phyloP scores from a whole-genome alignment of 1,140 invertebrate species.

The Brachionus sp. region DNA sequence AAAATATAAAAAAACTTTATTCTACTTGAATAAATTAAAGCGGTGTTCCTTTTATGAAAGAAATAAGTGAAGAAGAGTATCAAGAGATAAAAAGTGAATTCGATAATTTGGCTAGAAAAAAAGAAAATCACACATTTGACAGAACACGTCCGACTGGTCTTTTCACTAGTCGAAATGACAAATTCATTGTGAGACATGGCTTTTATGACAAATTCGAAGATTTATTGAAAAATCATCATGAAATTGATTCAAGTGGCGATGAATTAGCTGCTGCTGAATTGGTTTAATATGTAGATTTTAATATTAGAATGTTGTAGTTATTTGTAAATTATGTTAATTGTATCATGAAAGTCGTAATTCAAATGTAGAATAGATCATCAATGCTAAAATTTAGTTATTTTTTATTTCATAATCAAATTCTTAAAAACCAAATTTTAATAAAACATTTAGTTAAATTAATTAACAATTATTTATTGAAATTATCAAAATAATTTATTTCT shows the following conservation, averaged over 20 bases:
- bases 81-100: background rate
- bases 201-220: slow-evolving; percentile 16
- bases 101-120: background rate
- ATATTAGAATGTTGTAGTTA: background rate
- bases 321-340: too few species aligned
- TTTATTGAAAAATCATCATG: background rate
- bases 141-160: background rate
- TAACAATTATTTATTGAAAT: too few species aligned
- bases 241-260: background rate
- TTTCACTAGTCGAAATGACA: slow-evolving; percentile 3
- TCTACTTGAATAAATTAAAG: background rate
- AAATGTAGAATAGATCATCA: background rate
- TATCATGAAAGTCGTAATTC: background rate
- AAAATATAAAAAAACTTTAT: background rate
- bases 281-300: background rate
- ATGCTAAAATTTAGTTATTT: background rate
- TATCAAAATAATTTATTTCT: too few species aligned
- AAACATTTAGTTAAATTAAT: too few species aligned
- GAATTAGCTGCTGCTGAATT: background rate
- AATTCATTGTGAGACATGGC: slow-evolving; percentile 11
- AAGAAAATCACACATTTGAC: slow-evolving; percentile 30
- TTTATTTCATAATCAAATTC: too few species aligned
- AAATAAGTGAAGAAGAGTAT: slow-evolving; percentile 12
- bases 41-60: background rate
- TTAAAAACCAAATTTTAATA: too few species aligned